Evolutionary conservation across 2,113 vertebrate species (phyloP), one percentile per base, ranked within the genome.

Genomic region (Apaloderma vittatum): DNA sequence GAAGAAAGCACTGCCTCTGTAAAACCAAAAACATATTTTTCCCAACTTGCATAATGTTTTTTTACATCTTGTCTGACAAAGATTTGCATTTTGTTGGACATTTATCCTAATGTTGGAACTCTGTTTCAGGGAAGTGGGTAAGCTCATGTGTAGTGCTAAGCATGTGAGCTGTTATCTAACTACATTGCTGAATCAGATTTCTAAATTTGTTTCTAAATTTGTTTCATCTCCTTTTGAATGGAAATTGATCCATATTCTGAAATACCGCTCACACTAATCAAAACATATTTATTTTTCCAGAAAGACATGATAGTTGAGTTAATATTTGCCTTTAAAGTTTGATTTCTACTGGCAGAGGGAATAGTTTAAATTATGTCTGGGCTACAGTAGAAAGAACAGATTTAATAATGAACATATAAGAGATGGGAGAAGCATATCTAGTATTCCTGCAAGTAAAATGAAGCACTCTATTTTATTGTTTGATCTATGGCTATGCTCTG

Each of bases 121-220:
- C 45, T 58, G 55, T 86, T 88, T 84, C 68, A 71, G 68, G 26
- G 30, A 87, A 63, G 48, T 52, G 32, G 51, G 63, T 86, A 81
- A 84, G 34, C 40, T 85, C 36, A 27, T 36, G 5, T 40, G 15
- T 22, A 48, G 51, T 58, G 67, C 46, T 79, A 82, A 76, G 23
- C 54, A 73, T 72, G 49, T 83, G 59, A 90, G 58, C 81, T 46
- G 59, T 86, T 90, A 70, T 8, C 59, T 80, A 84, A 76, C 76
- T 67, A 20, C 7, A 1, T 43, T 67, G 70, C 65, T 91, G 72
- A 80, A 91, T 91, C 59, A 84, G 61, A 62, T 93, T 61, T 82
- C 80, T 91, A 73, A 66, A 57, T 94, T 84, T 78, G 57, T 93
- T 61, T 82, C 80, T 91, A 73, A 66, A 57, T 94, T 84, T 78